A percentile compares a stretch with the other conserved stretches of the same genome.
These are phyloP conservation scores for Drosophila virilis DNA, from an alignment of 1,140 invertebrate genomes.

Conservation along the genomic window DNA sequence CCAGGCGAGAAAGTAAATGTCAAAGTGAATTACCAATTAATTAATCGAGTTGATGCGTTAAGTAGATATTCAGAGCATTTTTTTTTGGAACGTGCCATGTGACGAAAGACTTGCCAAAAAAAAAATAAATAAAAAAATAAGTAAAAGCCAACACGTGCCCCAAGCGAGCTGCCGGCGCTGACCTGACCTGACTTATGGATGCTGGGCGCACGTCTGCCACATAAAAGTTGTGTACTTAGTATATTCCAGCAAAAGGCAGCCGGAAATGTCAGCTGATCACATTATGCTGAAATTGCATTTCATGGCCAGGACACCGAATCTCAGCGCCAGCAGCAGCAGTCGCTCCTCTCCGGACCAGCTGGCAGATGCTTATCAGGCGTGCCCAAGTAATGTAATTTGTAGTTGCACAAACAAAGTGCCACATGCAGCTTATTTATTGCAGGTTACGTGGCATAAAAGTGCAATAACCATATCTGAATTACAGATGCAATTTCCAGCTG, in stretches of 20 bases:
- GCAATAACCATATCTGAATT: slow-evolving; percentile 51
- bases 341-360: neutral
- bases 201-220: slow-evolving; percentile 11
- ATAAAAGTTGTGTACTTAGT: slow-evolving; percentile 30
- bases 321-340: neutral
- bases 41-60: neutral
- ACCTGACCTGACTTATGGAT: neutral
- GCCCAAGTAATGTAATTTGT: slow-evolving; percentile 65
- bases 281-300: slow-evolving; percentile 77
- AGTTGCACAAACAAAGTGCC: slow-evolving; percentile 69
- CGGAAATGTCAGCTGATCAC: slow-evolving; percentile 75
- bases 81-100: neutral
- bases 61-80: neutral
- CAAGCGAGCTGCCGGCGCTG: neutral
- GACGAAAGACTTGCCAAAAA: neutral
- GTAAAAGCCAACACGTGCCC: neutral
- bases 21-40: neutral
- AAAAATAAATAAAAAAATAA: no score
- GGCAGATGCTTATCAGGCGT: slow-evolving; percentile 54
- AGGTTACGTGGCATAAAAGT: slow-evolving; percentile 34
- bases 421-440: slow-evolving; percentile 76
- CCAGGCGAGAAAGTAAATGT: neutral
- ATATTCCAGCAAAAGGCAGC: slow-evolving; percentile 34
- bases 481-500: slow-evolving; percentile 48
- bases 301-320: slow-evolving; percentile 25